These are phyloP conservation scores for Choristoneura fumiferana DNA, from an alignment of 1,140 invertebrate genomes.

Conservation along the genomic window DNA sequence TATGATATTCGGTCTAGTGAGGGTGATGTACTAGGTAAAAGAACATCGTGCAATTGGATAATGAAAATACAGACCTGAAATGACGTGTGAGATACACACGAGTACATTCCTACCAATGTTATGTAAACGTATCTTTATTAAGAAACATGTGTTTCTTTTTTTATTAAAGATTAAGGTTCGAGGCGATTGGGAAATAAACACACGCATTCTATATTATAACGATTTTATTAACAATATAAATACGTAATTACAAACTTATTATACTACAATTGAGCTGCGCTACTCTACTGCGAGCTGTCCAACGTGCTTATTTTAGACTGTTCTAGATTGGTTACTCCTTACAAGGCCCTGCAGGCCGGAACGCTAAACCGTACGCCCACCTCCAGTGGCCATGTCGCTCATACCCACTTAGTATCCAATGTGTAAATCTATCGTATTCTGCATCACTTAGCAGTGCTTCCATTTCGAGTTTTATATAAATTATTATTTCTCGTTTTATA, in stretches of 20 bases:
- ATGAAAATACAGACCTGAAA: no score
- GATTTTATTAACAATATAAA: slow-evolving; percentile 78
- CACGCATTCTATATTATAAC: slow-evolving; percentile 60
- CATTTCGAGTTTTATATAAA: slow-evolving; percentile 14
- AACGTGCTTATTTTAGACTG: slow-evolving; percentile 48
- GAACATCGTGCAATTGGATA: no score
- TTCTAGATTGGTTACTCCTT: slow-evolving; percentile 27
- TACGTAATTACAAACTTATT: slow-evolving; percentile 75
- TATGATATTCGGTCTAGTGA: no score
- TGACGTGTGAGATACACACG: no score
- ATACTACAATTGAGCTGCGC: slow-evolving; percentile 74
- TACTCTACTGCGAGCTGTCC: slow-evolving; percentile 74
- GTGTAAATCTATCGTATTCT: no score
- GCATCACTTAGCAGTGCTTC: background rate
- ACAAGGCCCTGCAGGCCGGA: background rate
- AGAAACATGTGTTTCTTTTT: no score
- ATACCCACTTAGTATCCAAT: no score
- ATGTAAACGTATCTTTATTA: no score
- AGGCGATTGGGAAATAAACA: slow-evolving; percentile 28
- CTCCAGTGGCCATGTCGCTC: background rate
- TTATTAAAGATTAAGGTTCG: no score
- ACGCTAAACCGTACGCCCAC: slow-evolving; percentile 44
- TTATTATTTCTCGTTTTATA: slow-evolving; percentile 26
- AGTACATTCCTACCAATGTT: no score
- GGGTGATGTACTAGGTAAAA: no score